These are phyloP conservation scores for Seladonia tumulorum DNA, from an alignment of 2,888 invertebrate genomes.

Conservation along the genomic window DNA sequence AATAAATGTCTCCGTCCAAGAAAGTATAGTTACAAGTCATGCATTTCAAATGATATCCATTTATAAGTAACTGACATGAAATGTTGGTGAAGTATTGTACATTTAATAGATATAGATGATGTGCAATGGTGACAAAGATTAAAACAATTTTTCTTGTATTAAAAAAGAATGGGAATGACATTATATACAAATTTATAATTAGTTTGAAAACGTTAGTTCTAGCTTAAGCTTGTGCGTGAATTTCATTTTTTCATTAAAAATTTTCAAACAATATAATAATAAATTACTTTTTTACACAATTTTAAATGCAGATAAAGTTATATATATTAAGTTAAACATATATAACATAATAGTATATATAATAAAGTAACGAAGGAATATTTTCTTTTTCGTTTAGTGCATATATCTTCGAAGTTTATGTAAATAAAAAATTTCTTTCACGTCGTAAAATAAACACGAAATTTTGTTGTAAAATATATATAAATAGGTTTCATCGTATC, in stretches of 20 bases:
- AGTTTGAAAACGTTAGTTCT: slow-evolving; percentile 5
- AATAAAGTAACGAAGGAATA: slow-evolving; percentile 23
- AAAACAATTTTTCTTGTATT: slow-evolving; percentile 4
- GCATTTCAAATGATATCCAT: slow-evolving; percentile 23
- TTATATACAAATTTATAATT: slow-evolving; percentile 7
- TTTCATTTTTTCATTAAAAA: slow-evolving; percentile 1
- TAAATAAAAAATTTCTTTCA: slow-evolving; percentile 20
- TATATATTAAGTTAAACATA: not conserved
- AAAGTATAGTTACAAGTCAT: slow-evolving; percentile 7
- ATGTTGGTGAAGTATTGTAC: slow-evolving; percentile 13
- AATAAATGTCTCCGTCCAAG: slow-evolving; percentile 48
- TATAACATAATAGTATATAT: slow-evolving; percentile 17
- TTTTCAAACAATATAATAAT: slow-evolving; percentile 18
- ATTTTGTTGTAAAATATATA: slow-evolving; percentile 39
- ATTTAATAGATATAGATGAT: slow-evolving; percentile 26
- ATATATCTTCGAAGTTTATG: not conserved
- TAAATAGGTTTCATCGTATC: slow-evolving; percentile 55
- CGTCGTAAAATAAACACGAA: slow-evolving; percentile 44
- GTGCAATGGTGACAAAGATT: slow-evolving; percentile 37
- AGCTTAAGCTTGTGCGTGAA: slow-evolving; percentile 3
- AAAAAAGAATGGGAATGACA: not conserved
- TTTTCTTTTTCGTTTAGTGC: slow-evolving; percentile 32
- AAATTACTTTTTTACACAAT: slow-evolving; percentile 11
- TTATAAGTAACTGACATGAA: slow-evolving; percentile 3
- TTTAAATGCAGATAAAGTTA: slow-evolving; percentile 16